Evolutionary conservation across 2,797 vertebrate species (phyloP).

Genomic region (Microctenopoma stevenorrisi): DNA sequence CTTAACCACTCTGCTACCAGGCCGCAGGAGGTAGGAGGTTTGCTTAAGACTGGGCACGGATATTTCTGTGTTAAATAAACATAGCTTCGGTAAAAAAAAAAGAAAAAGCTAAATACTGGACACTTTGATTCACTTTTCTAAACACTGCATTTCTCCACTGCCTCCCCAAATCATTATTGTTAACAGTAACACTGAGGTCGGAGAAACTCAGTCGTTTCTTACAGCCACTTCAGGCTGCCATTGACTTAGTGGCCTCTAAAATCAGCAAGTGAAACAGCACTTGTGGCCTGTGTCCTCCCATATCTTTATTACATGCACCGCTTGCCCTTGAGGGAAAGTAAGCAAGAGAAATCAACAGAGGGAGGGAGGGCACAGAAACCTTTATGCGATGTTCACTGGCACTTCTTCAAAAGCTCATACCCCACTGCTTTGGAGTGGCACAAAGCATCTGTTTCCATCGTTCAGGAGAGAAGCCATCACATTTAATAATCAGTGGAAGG

Average conservation of each 20-base stretch:
- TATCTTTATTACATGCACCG: conserved; percentile 31
- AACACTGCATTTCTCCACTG: too few species aligned
- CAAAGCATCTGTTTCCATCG: conserved; percentile 73
- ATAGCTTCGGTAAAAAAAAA: too few species aligned
- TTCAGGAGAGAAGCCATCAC: conserved; percentile 40
- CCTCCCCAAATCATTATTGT: too few species aligned
- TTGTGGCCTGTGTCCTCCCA: neutral
- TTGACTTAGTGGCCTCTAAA: conserved; percentile 14
- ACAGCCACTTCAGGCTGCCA: conserved; percentile 12
- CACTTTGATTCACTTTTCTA: too few species aligned
- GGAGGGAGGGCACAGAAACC: conserved; percentile 26
- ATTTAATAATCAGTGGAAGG: conserved; percentile 55
- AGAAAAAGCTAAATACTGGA: too few species aligned
- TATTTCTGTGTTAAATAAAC: too few species aligned
- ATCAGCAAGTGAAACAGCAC: conserved; percentile 23
- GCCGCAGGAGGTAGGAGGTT: too few species aligned
- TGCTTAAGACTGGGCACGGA: too few species aligned
- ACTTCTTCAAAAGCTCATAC: conserved; percentile 66
- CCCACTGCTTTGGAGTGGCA: conserved; percentile 65
- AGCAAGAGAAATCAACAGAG: neutral
- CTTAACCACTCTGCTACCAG: too few species aligned
- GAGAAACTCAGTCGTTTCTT: conserved; percentile 15
- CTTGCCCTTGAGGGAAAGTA: conserved; percentile 46
- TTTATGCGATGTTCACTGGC: conserved; percentile 67
- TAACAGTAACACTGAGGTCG: neutral